Percentiles rank a stretch among this genome's conserved stretches.
Conservation (phyloP, 1,140 invertebrate species). For the Chrysopa pallens region DNA sequence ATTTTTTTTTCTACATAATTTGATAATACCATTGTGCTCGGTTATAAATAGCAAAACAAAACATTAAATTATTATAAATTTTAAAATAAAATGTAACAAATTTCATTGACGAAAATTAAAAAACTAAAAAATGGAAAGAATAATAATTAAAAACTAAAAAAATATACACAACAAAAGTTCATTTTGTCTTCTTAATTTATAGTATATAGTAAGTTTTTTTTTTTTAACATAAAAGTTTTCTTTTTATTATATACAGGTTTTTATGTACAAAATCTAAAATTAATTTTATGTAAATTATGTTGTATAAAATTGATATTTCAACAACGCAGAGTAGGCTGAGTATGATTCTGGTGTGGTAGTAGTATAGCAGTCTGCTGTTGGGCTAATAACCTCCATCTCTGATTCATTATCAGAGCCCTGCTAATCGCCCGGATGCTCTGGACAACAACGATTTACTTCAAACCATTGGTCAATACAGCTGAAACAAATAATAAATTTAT, state of each 20-base stretch:
- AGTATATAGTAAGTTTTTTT: no score
- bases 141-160: no score
- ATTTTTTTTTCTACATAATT: no score
- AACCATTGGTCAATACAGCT: slow-evolving; percentile 96
- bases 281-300: not conserved
- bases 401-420: slow-evolving; percentile 3
- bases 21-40: no score
- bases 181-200: no score
- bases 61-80: no score
- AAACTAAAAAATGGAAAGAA: no score
- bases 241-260: not conserved
- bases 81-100: no score
- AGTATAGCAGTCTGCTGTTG: slow-evolving; percentile 1
- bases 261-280: not conserved
- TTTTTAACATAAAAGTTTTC: not conserved
- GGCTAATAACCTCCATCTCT: slow-evolving; percentile 5
- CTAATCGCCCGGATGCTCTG: slow-evolving; percentile 88
- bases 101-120: no score
- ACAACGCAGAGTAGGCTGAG: not conserved
- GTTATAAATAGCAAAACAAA: no score
- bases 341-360: slow-evolving; percentile 3
- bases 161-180: no score
- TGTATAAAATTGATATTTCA: not conserved
- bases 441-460: slow-evolving; percentile 91
- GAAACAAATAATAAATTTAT: slow-evolving; percentile 26